Evolutionary conservation across 2,113 vertebrate species (phyloP).

Genomic region (Myotis brandtii): DNA sequence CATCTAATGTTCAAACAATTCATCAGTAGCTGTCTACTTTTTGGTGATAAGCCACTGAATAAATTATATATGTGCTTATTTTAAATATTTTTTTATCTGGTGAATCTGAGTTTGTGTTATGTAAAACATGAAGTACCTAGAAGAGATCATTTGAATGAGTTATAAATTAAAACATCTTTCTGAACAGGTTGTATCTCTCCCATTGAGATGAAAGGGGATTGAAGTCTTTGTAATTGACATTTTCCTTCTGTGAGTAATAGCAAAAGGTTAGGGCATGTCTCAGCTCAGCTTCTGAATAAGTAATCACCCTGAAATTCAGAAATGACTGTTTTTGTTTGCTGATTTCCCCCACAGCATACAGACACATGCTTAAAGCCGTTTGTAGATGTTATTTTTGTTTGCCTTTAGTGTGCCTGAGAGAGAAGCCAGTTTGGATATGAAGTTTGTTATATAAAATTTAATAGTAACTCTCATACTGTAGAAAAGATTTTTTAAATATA

Average conservation of each 20-base stretch:
- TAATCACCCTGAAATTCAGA: conserved; percentile 40
- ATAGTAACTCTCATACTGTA: not conserved
- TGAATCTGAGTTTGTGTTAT: not conserved
- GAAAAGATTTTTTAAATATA: not conserved
- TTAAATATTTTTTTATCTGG: conserved; percentile 32
- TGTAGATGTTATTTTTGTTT: conserved; percentile 29
- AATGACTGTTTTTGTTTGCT: not conserved
- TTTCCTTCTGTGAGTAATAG: conserved; percentile 40
- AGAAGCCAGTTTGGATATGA: not conserved
- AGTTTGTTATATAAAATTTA: conserved; percentile 12
- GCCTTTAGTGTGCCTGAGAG: not conserved
- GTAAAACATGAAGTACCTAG: conserved; percentile 23
- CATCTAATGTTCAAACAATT: conserved; percentile 9
- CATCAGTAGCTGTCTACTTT: not conserved
- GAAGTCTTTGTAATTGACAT: conserved; percentile 9
- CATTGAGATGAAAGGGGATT: conserved; percentile 27
- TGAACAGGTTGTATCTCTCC: not conserved
- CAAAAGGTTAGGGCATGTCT: not conserved
- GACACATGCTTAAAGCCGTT: not conserved
- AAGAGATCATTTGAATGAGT: conserved; percentile 25
- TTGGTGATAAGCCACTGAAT: not conserved
- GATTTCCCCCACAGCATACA: not conserved
- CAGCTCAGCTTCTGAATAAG: conserved; percentile 42
- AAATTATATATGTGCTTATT: not conserved
- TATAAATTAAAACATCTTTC: conserved; percentile 48